phyloP scores from a whole-genome alignment of 2,113 vertebrate species.

The Suncus etruscus region DNA sequence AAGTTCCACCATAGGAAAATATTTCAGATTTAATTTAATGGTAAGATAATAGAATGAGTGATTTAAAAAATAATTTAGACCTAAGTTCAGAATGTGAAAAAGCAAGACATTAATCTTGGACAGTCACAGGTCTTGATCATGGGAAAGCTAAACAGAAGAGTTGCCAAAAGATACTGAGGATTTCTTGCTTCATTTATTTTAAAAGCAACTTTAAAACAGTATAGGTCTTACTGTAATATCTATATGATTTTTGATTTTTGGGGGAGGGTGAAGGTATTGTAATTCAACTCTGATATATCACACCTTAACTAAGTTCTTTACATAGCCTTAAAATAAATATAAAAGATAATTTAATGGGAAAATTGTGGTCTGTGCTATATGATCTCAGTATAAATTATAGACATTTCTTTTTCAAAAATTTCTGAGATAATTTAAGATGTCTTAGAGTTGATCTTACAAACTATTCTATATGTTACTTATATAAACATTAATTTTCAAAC shows the following conservation, averaged over 20 bases:
- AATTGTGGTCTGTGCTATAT: not conserved
- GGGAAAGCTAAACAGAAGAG: not conserved
- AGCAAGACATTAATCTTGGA: not conserved
- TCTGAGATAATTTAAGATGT: slow-evolving; percentile 36
- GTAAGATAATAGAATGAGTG: not conserved
- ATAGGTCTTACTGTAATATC: not conserved
- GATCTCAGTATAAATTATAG: slow-evolving; percentile 43
- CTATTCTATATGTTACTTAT: slow-evolving; percentile 6
- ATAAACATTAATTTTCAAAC: slow-evolving; percentile 37
- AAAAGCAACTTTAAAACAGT: not conserved
- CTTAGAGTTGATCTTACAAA: slow-evolving; percentile 33
- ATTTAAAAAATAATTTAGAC: not conserved
- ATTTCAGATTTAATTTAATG: not conserved
- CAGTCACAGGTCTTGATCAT: not conserved
- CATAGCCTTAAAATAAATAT: slow-evolving; percentile 6
- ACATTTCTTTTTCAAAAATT: not conserved
- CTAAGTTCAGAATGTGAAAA: not conserved
- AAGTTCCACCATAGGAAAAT: not conserved
- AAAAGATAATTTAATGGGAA: slow-evolving; percentile 43
- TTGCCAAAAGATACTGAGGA: not conserved
- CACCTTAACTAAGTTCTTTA: slow-evolving; percentile 2
- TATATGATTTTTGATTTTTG: not conserved
- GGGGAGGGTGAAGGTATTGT: not conserved
- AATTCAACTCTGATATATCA: not conserved
- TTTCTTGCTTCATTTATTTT: slow-evolving; percentile 10